Percentiles rank a stretch among this genome's conserved stretches.
phyloP scores from a whole-genome alignment of 2,888 invertebrate species.

The Stegana nigrithorax region DNA sequence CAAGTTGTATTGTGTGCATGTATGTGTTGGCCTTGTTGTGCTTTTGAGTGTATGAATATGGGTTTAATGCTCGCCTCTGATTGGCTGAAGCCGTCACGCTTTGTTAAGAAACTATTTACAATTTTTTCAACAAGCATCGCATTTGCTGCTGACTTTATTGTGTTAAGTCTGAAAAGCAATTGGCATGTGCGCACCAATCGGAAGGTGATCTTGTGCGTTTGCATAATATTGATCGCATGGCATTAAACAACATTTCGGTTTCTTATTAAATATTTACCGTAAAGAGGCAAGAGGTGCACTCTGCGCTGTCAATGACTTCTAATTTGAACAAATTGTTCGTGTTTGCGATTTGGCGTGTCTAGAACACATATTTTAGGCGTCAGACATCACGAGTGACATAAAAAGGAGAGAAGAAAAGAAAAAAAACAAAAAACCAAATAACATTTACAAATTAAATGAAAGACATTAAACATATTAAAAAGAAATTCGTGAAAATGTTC shows the following conservation, averaged over 20 bases:
- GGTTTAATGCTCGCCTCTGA: conserved; percentile 32
- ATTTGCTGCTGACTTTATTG: conserved; percentile 15
- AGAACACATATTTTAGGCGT: background rate
- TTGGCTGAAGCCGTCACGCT: conserved; percentile 46
- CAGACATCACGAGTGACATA: conserved; percentile 9
- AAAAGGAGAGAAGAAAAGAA: conserved; percentile 7
- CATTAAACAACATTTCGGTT: background rate
- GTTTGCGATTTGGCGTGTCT: conserved; percentile 27
- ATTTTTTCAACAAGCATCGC: conserved; percentile 26
- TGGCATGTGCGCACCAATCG: conserved; percentile 3
- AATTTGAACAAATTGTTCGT: conserved; percentile 49
- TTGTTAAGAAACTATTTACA: conserved; percentile 50
- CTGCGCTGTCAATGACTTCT: conserved; percentile 47
- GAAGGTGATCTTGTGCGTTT: background rate
- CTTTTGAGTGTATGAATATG: conserved; percentile 4
- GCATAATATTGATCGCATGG: too few species aligned
- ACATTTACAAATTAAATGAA: conserved; percentile 1
- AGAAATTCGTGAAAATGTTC: conserved; percentile 17
- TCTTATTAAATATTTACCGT: background rate
- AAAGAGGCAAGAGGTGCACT: too few species aligned
- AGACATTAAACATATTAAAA: conserved; percentile 39
- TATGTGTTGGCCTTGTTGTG: conserved; percentile 14
- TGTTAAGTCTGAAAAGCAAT: conserved; percentile 1
- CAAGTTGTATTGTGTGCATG: background rate
- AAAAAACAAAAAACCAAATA: background rate